Percentiles rank a stretch among this genome's conserved stretches.
Evolutionary conservation across 2,113 vertebrate genomes (phyloP).

Genomic region (Myodes glareolus): DNA sequence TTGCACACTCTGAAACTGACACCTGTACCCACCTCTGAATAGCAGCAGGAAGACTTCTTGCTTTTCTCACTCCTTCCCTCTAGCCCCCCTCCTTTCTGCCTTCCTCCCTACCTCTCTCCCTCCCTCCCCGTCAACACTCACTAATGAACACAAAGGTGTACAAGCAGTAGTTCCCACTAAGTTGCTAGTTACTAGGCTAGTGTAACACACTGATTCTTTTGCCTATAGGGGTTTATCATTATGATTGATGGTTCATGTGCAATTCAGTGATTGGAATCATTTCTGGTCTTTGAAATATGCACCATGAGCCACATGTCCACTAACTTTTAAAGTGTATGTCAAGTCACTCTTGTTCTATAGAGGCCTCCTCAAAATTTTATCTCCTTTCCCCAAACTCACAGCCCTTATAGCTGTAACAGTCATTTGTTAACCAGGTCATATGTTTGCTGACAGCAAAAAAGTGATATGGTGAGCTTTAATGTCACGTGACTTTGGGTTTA

Average conservation of each 20-base stretch:
- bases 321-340: background rate
- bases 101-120: background rate
- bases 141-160: background rate
- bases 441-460: background rate
- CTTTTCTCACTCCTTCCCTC: background rate
- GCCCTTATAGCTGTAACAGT: background rate
- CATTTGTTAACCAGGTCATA: background rate
- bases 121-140: background rate
- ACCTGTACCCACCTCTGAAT: background rate
- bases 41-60: background rate
- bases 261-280: background rate
- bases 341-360: background rate
- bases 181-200: background rate
- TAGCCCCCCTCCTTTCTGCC: fast-evolving
- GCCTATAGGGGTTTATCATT: background rate
- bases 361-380: background rate
- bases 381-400: background rate
- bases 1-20: background rate
- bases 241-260: background rate
- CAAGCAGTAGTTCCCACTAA: background rate
- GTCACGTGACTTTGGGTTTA: background rate
- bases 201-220: background rate
- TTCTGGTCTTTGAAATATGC: background rate
- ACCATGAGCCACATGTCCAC: background rate
- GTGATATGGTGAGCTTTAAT: background rate